Conservation (phyloP, 1,140 invertebrate species). For the Bombus terrestris region DNA sequence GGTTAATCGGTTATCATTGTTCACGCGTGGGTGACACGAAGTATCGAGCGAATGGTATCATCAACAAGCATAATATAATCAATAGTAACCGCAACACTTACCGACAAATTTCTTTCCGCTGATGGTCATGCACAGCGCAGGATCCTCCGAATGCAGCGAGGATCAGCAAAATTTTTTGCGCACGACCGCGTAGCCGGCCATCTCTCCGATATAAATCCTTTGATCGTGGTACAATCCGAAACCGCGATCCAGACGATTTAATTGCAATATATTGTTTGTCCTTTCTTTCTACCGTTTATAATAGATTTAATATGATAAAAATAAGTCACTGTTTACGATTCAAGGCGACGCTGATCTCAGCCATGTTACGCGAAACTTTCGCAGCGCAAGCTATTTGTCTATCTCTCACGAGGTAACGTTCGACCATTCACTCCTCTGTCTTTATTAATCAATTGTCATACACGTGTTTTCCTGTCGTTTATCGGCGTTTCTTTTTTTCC, state of each 20-base stretch:
- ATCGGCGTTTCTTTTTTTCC: not conserved
- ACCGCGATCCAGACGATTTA: not conserved
- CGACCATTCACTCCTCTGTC: not conserved
- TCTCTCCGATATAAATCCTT: constrained; percentile 11
- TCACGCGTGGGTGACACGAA: constrained; percentile 18
- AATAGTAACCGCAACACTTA: constrained; percentile 65
- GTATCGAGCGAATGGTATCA: constrained; percentile 32
- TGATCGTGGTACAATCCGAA: too few species aligned
- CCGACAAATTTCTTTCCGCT: constrained; percentile 59
- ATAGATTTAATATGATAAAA: not conserved
- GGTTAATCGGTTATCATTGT: not conserved
- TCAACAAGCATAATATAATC: constrained; percentile 54
- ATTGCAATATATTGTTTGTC: not conserved
- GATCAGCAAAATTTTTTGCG: constrained; percentile 67
- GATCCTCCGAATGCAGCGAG: constrained; percentile 40
- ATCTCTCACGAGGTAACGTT: too few species aligned
- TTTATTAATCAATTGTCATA: not conserved
- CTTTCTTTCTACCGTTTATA: not conserved
- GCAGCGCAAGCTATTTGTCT: not conserved
- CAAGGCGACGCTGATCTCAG: constrained; percentile 58
- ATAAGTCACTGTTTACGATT: constrained; percentile 28
- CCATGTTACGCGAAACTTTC: constrained; percentile 67
- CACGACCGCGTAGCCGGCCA: constrained; percentile 63
- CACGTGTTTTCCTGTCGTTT: not conserved
- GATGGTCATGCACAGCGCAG: constrained; percentile 56